phyloP scores from a whole-genome alignment of 1,140 invertebrate genomes.

The Portunus trituberculatus region DNA sequence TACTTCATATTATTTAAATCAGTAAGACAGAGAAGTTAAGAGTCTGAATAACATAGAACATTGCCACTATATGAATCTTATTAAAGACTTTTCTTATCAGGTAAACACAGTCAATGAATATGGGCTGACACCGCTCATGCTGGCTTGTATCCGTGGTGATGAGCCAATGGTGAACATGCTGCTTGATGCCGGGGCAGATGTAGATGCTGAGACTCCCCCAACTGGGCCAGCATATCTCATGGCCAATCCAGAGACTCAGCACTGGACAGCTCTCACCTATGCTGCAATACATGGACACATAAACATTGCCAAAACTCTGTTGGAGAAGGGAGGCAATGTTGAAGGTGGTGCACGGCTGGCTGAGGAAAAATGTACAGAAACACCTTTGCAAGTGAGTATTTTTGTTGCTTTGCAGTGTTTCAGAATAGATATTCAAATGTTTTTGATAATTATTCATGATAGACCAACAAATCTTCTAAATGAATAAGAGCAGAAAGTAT shows the following conservation, averaged over 20 bases:
- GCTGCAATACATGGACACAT: slow-evolving; percentile 84
- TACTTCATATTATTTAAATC: no score
- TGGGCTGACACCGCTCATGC: slow-evolving; percentile 90
- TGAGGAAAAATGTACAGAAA: slow-evolving; percentile 92
- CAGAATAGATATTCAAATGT: no score
- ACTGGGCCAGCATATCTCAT: slow-evolving; percentile 79
- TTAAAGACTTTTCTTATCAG: slow-evolving; percentile 33
- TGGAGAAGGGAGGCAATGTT: slow-evolving; percentile 89
- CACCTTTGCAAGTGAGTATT: slow-evolving; percentile 87
- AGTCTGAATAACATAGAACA: no score
- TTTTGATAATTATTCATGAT: no score
- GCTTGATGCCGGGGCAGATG: slow-evolving; percentile 89
- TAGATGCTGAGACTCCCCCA: slow-evolving; percentile 87
- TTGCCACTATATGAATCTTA: no score
- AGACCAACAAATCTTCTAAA: no score
- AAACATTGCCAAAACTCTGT: slow-evolving; percentile 83
- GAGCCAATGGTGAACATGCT: slow-evolving; percentile 86
- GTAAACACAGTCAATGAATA: slow-evolving; percentile 89
- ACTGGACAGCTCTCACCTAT: slow-evolving; percentile 89
- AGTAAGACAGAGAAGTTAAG: no score
- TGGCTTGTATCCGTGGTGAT: slow-evolving; percentile 89
- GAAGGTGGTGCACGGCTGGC: slow-evolving; percentile 90
- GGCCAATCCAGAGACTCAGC: slow-evolving; percentile 87
- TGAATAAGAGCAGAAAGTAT: no score
- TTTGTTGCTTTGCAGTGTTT: neutral